Conservation (phyloP, 2,113 vertebrate species). For the Coregonus clupeaformis region DNA sequence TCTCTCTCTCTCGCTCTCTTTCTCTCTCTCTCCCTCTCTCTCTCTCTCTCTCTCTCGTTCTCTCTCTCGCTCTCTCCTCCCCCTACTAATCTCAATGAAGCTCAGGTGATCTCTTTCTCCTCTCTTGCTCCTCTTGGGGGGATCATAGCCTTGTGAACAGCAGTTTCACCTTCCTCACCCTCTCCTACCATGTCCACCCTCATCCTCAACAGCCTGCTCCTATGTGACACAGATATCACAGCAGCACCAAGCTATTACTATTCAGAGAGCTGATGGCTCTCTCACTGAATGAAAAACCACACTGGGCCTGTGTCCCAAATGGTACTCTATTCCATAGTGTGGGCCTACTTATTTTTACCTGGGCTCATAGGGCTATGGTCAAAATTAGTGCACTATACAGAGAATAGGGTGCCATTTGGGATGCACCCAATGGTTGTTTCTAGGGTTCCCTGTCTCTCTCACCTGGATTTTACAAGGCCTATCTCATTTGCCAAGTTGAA, state of each 20-base stretch:
- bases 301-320: too few species aligned
- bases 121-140: not conserved
- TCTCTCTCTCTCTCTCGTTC: not conserved
- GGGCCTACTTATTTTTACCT: too few species aligned
- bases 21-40: not conserved
- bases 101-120: not conserved
- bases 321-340: too few species aligned
- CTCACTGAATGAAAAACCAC: too few species aligned
- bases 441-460: too few species aligned
- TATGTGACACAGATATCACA: not conserved
- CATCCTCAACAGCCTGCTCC: not conserved
- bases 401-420: too few species aligned
- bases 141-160: not conserved
- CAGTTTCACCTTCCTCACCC: not conserved
- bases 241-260: not conserved
- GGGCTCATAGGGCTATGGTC: too few species aligned
- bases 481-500: too few species aligned
- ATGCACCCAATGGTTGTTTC: too few species aligned
- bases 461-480: too few species aligned
- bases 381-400: too few species aligned
- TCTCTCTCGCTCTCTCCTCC: not conserved
- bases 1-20: not conserved
- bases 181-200: not conserved
- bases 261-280: not conserved
- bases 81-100: not conserved